Conservation (phyloP, 1,140 invertebrate species). For the Homalodisca vitripennis region DNA sequence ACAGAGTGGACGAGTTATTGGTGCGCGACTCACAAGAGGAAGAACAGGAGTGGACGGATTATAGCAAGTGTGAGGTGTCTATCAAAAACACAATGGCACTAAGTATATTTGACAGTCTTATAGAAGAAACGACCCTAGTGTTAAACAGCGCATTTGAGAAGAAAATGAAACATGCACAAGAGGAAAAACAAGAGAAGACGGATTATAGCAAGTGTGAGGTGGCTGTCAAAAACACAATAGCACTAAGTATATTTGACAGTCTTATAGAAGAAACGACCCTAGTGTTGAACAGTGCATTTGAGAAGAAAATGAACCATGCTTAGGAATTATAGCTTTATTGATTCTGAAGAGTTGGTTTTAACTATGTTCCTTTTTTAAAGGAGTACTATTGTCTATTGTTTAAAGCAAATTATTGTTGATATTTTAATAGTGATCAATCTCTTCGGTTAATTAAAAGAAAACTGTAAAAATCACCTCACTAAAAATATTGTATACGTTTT, state of each 20-base stretch:
- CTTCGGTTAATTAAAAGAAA: too few species aligned
- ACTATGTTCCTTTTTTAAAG: too few species aligned
- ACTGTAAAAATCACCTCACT: too few species aligned
- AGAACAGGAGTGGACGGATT: slow-evolving; percentile 70
- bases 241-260: slow-evolving; percentile 60
- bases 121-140: slow-evolving; percentile 59
- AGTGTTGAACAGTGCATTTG: slow-evolving; percentile 47
- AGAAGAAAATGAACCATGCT: slow-evolving; percentile 45
- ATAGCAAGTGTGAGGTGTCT: slow-evolving; percentile 64
- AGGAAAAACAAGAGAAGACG: slow-evolving; percentile 67
- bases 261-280: slow-evolving; percentile 61
- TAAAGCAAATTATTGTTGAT: too few species aligned
- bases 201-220: slow-evolving; percentile 69
- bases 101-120: slow-evolving; percentile 60
- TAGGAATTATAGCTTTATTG: not conserved
- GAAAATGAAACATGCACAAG: slow-evolving; percentile 42
- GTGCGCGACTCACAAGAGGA: slow-evolving; percentile 67
- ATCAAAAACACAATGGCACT: slow-evolving; percentile 67
- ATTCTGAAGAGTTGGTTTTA: not conserved
- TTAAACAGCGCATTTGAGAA: slow-evolving; percentile 47
- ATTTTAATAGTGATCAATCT: too few species aligned
- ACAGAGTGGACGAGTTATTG: slow-evolving; percentile 69
- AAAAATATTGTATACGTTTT: too few species aligned
- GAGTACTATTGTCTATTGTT: too few species aligned
- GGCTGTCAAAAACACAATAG: slow-evolving; percentile 65